phyloP scores from a whole-genome alignment of 2,888 invertebrate species.

The Antheraea assamensis region DNA sequence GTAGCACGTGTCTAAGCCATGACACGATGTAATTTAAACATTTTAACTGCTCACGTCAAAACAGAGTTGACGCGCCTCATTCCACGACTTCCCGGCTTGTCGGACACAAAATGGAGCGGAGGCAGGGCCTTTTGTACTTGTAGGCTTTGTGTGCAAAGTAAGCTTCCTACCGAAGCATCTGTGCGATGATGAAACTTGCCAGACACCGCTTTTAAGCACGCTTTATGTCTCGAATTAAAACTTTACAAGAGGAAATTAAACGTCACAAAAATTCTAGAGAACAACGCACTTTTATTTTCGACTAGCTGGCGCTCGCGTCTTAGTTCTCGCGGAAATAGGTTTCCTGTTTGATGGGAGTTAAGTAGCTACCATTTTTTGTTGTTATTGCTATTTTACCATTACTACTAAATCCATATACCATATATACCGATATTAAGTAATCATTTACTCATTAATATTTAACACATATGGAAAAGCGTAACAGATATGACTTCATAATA shows the following conservation, averaged over 20 bases:
- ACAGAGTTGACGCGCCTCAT: slow-evolving; percentile 70
- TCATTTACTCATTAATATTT: too few species aligned
- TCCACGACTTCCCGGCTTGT: slow-evolving; percentile 73
- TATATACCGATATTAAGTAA: too few species aligned
- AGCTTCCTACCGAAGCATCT: slow-evolving; percentile 79
- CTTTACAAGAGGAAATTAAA: slow-evolving; percentile 79
- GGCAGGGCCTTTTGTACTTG: slow-evolving; percentile 61
- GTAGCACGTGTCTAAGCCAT: slow-evolving; percentile 28
- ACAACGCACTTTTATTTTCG: slow-evolving; percentile 7
- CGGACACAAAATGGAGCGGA: slow-evolving; percentile 77
- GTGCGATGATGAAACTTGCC: slow-evolving; percentile 81
- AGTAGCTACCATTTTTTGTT: too few species aligned
- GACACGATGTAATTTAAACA: slow-evolving; percentile 47
- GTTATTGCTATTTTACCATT: too few species aligned
- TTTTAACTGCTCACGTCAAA: slow-evolving; percentile 58
- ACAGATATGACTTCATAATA: too few species aligned
- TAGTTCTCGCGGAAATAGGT: too few species aligned
- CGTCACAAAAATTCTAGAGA: slow-evolving; percentile 62
- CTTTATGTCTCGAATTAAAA: slow-evolving; percentile 80
- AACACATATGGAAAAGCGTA: too few species aligned
- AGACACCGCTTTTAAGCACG: slow-evolving; percentile 79
- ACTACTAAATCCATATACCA: too few species aligned
- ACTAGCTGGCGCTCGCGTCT: neutral
- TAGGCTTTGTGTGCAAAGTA: slow-evolving; percentile 80
- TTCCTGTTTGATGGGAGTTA: too few species aligned